These are phyloP conservation scores for Aldabrachelys gigantea DNA, from an alignment of 2,113 vertebrate genomes.

Conservation along the genomic window DNA sequence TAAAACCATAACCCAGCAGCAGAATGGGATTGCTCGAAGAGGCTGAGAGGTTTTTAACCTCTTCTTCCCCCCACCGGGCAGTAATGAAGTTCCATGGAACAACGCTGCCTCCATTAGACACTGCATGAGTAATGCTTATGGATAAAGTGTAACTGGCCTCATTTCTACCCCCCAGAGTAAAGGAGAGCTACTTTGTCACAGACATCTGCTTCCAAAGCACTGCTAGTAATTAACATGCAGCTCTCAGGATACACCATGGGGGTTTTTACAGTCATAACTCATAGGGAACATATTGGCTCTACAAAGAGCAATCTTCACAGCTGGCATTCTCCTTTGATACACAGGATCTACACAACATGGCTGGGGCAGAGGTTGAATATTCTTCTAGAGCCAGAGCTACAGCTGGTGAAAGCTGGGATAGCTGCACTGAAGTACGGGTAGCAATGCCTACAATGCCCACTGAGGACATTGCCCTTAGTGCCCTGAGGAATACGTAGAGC, in stretches of 20 bases:
- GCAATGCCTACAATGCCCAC: neutral
- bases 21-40: neutral
- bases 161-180: neutral
- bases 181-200: neutral
- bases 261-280: constrained; percentile 11
- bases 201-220: constrained; percentile 64
- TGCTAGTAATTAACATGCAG: neutral
- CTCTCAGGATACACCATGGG: constrained; percentile 31
- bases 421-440: neutral
- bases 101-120: constrained; percentile 10
- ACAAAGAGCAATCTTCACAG: neutral
- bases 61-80: neutral
- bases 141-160: constrained; percentile 46
- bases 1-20: constrained; percentile 17
- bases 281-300: neutral
- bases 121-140: constrained; percentile 47
- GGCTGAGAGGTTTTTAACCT: constrained; percentile 40
- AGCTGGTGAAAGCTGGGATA: neutral
- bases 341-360: neutral
- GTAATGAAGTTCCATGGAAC: constrained; percentile 22
- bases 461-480: neutral
- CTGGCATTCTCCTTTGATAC: neutral
- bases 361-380: neutral
- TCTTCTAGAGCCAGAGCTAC: neutral
- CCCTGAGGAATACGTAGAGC: neutral